Evolutionary conservation across 2,797 vertebrate genomes (phyloP).

Genomic region (Malurus leucopterus): DNA sequence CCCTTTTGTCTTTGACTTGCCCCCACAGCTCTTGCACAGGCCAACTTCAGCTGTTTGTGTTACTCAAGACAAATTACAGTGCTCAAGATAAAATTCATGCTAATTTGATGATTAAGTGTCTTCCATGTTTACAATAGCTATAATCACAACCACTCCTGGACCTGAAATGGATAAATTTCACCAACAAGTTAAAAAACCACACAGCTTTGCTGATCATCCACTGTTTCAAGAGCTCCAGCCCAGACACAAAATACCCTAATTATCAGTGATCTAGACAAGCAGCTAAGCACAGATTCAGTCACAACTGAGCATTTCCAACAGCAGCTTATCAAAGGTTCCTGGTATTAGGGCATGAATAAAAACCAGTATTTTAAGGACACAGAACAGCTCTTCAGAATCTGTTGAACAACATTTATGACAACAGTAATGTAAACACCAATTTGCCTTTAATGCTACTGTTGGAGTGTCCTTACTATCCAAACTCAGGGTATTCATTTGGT

Average conservation of each 20-base stretch:
- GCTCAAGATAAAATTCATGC: background rate
- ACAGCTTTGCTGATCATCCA: background rate
- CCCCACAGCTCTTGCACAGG: background rate
- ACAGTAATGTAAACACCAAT: background rate
- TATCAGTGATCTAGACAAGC: background rate
- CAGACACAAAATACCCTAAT: background rate
- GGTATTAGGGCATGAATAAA: background rate
- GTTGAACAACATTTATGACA: background rate
- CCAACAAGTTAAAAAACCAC: background rate
- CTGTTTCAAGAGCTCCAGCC: background rate
- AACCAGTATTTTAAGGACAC: background rate
- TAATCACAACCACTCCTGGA: background rate
- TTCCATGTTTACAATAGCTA: background rate
- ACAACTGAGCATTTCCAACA: background rate
- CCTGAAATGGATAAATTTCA: background rate
- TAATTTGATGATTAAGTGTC: slow-evolving; percentile 9
- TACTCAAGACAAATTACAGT: slow-evolving; percentile 9
- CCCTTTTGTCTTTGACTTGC: background rate
- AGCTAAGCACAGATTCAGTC: background rate
- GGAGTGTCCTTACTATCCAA: background rate
- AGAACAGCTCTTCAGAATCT: background rate
- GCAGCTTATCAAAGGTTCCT: background rate
- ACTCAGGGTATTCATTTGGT: background rate
- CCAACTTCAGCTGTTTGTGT: background rate
- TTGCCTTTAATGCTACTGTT: background rate